Conservation (phyloP, 2,888 invertebrate species). For the Tuberolachnus salignus region DNA sequence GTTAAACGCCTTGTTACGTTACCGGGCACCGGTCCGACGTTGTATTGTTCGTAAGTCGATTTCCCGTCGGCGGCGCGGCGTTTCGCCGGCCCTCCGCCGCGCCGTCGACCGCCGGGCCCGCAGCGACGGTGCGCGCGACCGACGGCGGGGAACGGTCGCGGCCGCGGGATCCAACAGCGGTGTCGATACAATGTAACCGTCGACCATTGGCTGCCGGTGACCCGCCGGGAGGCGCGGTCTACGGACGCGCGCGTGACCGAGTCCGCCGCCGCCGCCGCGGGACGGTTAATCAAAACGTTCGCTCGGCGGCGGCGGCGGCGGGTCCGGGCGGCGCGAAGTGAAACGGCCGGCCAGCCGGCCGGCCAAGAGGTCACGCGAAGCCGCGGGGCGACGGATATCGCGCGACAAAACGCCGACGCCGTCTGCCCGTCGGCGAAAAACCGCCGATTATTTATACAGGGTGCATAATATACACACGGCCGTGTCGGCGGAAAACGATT, state of each 20-base stretch:
- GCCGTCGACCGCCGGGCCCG: background rate
- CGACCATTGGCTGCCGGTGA: constrained; percentile 48
- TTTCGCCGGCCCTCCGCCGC: background rate
- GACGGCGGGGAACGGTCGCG: background rate
- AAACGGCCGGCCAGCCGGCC: constrained; percentile 42
- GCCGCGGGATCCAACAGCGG: constrained; percentile 19
- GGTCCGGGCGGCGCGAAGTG: constrained; percentile 5
- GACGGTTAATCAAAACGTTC: constrained; percentile 24
- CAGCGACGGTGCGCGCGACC: too few relatives aligned
- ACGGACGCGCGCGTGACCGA: background rate
- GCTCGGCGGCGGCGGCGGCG: background rate
- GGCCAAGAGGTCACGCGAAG: constrained; percentile 36
- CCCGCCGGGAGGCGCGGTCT: constrained; percentile 45
- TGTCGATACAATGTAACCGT: constrained; percentile 44
- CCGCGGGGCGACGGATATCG: background rate
- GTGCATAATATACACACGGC: background rate
- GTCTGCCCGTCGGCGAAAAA: background rate
- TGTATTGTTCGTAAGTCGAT: constrained; percentile 3
- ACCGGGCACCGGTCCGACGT: too few relatives aligned
- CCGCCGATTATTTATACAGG: background rate
- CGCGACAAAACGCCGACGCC: background rate
- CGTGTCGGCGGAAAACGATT: too few relatives aligned
- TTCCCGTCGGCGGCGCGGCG: background rate
- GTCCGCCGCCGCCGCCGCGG: background rate
- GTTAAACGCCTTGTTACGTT: too few relatives aligned